Conservation (phyloP, 2,888 invertebrate genomes). For the Calameuta filiformis region DNA sequence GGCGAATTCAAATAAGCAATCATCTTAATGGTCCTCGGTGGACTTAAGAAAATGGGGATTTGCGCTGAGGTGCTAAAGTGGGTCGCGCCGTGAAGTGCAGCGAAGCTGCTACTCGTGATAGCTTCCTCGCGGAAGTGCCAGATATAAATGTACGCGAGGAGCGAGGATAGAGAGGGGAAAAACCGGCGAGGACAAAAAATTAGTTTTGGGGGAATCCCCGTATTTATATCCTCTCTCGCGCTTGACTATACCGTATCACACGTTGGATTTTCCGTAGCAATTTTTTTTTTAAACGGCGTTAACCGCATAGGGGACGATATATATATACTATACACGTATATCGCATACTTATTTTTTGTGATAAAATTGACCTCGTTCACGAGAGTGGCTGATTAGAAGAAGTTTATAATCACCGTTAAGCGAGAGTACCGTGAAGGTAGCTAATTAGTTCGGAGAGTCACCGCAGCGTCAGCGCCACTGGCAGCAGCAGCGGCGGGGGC, state of each 20-base stretch:
- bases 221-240: not conserved
- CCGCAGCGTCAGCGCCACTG: not conserved
- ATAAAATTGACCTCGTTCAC: not conserved
- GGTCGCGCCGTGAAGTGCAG: not conserved
- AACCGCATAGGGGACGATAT: too few relatives aligned
- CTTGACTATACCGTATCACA: not conserved
- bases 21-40: not conserved
- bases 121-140: not conserved
- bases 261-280: not conserved
- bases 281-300: too few relatives aligned
- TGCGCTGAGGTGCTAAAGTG: not conserved
- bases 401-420: not conserved
- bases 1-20: conserved; percentile 2
- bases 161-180: not conserved
- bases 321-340: too few relatives aligned
- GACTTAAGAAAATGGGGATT: not conserved
- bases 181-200: not conserved
- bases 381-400: not conserved
- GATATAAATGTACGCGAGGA: not conserved
- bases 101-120: not conserved
- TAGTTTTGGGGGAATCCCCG: not conserved
- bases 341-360: not conserved
- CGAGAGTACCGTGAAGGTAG: not conserved
- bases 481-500: not conserved
- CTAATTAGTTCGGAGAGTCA: not conserved